Conservation (phyloP, 1,140 invertebrate genomes). For the Drosophila kepulauana region DNA sequence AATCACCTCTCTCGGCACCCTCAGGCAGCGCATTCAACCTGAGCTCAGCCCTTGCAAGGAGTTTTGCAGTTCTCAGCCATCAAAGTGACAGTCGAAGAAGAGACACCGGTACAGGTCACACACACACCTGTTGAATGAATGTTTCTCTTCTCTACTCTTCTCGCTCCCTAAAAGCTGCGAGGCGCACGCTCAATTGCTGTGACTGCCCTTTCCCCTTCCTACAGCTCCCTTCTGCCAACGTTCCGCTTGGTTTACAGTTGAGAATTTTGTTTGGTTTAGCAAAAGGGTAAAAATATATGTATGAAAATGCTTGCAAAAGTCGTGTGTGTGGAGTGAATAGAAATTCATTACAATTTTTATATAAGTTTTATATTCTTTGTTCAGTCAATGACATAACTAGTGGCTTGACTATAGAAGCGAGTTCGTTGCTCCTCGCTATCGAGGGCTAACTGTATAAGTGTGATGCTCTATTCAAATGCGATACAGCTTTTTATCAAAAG, state of each 20-base stretch:
- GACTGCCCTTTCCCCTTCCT: background rate
- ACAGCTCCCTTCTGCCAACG: constrained; percentile 6
- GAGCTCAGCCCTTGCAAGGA: background rate
- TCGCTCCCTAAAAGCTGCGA: background rate
- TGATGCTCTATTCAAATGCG: background rate
- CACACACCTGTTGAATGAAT: constrained; percentile 61
- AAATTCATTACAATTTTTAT: constrained; percentile 22
- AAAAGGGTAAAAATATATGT: constrained; percentile 24
- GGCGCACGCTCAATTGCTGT: constrained; percentile 15
- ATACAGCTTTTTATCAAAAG: background rate
- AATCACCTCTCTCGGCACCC: background rate
- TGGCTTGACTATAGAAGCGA: constrained; percentile 1
- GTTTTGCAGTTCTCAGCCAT: background rate
- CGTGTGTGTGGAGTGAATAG: background rate
- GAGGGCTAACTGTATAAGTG: constrained; percentile 1
- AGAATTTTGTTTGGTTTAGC: constrained; percentile 36
- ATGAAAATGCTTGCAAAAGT: constrained; percentile 5
- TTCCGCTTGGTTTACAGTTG: constrained; percentile 62
- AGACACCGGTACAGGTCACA: background rate
- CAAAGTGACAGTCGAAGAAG: background rate
- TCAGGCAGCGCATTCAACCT: background rate
- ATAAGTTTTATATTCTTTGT: constrained; percentile 10
- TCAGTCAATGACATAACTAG: constrained; percentile 37
- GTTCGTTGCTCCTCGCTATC: constrained; percentile 28
- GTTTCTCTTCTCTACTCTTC: too few species aligned